Base-by-base conservation (phyloP, 2,888 invertebrate species). In the Luperina nickerlii region DNA sequence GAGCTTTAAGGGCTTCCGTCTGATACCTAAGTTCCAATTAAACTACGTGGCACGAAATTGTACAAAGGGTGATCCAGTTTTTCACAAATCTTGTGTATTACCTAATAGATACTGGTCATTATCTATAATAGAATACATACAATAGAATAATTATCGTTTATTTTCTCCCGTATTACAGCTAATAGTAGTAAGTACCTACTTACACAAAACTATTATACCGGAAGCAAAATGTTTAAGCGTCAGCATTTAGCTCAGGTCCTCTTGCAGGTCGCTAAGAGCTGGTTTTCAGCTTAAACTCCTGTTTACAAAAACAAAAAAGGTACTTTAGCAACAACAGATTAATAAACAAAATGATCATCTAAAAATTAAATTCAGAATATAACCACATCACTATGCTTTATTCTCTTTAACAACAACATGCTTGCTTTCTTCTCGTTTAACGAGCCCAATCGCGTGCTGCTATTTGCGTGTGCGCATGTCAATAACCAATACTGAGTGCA, bases 391-490 rank as follows among this genome's bases (percentile, higher is more conserved):
- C 27, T 38, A 27, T 27, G 45, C 7, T 27, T 24, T 15, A 42
- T 38, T 20, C 20, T 20, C n/a, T 51, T 24, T 5, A 76, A 20
- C 11, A 62, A 32, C 24, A 69, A 42, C 5, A 32, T 24, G 45
- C 32, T 66, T 60, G n/a, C 42, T 32, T 45, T 45, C 11, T n/a
- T 32, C 24, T 42, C 57, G 13, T 48, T 18, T 73, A 79, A 51
- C 79, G 63, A 83, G 18, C 20, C n/a, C 51, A 72, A 72, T 74
- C 32, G 9, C 75, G 51, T 45, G n/a, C 6, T 65, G 45, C 62
- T 80, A 76, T 73, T 81, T 84, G 83, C 84, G 76, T 76, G 62
- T 38, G 69, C 83, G 78, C 78, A 84, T 62, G 65, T 78, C 71
- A 70, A 71, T 84, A 77, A 66, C 71, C 84, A 76, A 81, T 65